A percentile compares a stretch with the other conserved stretches of the same genome.
Conservation (phyloP, 2,888 invertebrate genomes). For the Limnephilus marmoratus region DNA sequence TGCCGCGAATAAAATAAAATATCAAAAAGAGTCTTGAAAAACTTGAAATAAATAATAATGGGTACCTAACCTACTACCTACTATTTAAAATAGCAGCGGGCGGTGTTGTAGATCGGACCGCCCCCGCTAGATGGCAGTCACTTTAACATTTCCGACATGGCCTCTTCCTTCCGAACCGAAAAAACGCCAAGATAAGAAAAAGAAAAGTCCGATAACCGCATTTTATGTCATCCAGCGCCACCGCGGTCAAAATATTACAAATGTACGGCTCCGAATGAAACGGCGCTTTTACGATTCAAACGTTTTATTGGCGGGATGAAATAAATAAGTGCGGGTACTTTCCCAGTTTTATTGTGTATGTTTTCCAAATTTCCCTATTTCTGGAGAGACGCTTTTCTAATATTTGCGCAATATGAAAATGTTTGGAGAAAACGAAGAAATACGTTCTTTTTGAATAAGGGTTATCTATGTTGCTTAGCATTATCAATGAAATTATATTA, state of each 20-base stretch:
- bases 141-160: slow-evolving; percentile 30
- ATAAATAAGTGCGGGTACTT: slow-evolving; percentile 34
- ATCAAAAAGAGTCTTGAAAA: not conserved
- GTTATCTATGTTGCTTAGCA: not conserved
- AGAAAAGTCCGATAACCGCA: slow-evolving; percentile 34
- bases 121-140: not conserved
- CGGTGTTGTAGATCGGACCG: not conserved
- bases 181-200: slow-evolving; percentile 46
- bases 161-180: slow-evolving; percentile 28
- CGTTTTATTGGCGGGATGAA: slow-evolving; percentile 45
- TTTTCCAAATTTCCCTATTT: slow-evolving; percentile 1
- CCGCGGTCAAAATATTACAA: slow-evolving; percentile 46
- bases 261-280: slow-evolving; percentile 44
- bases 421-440: not conserved
- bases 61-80: too few species aligned
- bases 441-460: not conserved
- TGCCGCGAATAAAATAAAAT: not conserved
- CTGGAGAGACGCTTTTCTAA: not conserved
- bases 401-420: not conserved
- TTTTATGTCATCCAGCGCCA: slow-evolving; percentile 44
- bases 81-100: not conserved
- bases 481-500: not conserved
- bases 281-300: slow-evolving; percentile 45
- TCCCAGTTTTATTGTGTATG: slow-evolving; percentile 12
- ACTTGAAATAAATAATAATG: too few species aligned